Percentiles rank a stretch among this genome's conserved stretches.
These are phyloP conservation scores for Ridgeia piscesae DNA, from an alignment of 1,140 invertebrate genomes.

Conservation along the genomic window DNA sequence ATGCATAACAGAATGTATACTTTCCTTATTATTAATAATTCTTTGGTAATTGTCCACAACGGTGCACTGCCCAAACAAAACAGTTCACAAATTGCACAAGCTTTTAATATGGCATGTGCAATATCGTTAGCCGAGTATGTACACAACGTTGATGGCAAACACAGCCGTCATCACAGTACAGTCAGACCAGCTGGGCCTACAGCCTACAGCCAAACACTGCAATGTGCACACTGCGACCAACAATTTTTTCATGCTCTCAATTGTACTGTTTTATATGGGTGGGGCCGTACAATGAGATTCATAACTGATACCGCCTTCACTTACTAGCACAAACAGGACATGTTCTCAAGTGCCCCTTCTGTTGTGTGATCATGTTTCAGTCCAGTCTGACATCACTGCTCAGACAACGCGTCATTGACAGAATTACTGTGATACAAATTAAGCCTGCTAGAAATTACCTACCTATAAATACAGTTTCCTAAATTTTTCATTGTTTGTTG, in stretches of 20 bases:
- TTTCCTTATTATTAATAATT: too few species aligned
- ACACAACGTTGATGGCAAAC: background rate
- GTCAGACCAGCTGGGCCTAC: background rate
- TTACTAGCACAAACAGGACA: background rate
- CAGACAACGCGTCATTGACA: background rate
- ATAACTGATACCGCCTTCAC: background rate
- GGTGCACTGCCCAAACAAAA: background rate
- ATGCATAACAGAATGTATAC: too few species aligned
- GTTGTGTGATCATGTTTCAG: background rate
- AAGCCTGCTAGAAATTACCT: background rate
- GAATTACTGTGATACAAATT: background rate
- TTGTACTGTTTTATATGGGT: background rate
- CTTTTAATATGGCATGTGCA: background rate
- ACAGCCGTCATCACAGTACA: background rate
- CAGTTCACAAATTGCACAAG: background rate
- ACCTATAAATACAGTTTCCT: background rate
- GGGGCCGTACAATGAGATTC: background rate
- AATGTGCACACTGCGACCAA: background rate
- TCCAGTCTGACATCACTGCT: background rate
- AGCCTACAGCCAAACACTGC: background rate
- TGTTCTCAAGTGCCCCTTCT: background rate
- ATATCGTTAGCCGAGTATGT: background rate
- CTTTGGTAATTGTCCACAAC: background rate
- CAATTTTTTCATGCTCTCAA: background rate
- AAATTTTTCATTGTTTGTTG: background rate